These are phyloP conservation scores for Hydrozoanthus gracilis DNA, from an alignment of 92 coral and sea anemone species.

Conservation along the genomic window DNA sequence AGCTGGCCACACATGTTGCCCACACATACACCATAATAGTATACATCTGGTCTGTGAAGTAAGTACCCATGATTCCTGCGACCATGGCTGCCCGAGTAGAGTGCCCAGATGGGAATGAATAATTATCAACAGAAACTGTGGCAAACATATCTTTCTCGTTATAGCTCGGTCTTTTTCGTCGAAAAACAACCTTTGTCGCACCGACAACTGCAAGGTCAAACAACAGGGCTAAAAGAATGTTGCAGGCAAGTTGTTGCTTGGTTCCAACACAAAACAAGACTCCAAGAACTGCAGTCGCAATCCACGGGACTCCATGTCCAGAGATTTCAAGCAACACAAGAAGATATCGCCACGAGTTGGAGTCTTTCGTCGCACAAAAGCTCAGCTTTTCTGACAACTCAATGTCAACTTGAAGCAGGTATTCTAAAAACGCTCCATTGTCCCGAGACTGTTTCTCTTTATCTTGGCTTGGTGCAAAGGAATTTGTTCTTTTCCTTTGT, in stretches of 20 bases:
- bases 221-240: constrained; percentile 77
- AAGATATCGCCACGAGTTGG: constrained; percentile 67
- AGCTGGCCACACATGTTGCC: constrained; percentile 82
- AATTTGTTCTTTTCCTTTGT: neutral
- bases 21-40: constrained; percentile 73
- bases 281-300: constrained; percentile 69
- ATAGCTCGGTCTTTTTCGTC: constrained; percentile 80
- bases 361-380: constrained; percentile 67
- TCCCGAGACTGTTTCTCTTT: neutral
- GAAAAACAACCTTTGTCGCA: constrained; percentile 64
- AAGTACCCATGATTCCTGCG: constrained; percentile 70
- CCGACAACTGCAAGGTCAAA: constrained; percentile 88
- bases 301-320: constrained; percentile 99
- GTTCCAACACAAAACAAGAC: constrained; percentile 52
- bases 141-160: constrained; percentile 93
- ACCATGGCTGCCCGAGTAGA: constrained; percentile 91
- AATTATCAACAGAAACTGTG: constrained; percentile 91
- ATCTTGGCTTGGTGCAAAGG: neutral
- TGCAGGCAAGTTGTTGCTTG: constrained; percentile 78
- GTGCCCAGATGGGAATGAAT: constrained; percentile 97
- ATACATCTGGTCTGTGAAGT: constrained; percentile 42
- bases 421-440: neutral
- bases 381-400: constrained; percentile 69
- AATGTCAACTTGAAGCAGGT: constrained; percentile 63
- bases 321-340: constrained; percentile 79